A percentile compares a stretch with the other conserved stretches of the same genome.
These are phyloP conservation scores for Cheilosia vernalis DNA, from an alignment of 2,888 invertebrate species.

Conservation along the genomic window DNA sequence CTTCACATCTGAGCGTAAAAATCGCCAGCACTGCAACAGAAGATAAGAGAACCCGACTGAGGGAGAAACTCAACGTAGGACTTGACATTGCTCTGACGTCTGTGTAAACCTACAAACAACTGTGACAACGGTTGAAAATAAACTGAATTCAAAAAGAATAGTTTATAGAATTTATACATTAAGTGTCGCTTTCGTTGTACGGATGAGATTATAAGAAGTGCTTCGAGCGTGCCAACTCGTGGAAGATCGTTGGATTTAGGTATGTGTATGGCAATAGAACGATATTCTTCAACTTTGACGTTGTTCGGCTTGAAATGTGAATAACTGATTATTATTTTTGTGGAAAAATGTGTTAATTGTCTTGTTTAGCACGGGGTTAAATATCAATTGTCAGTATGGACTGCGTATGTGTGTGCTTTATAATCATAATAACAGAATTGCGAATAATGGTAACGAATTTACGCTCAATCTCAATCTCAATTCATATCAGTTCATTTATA, in stretches of 20 bases:
- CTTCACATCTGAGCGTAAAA: background rate
- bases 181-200: background rate
- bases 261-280: background rate
- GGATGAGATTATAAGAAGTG: background rate
- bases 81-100: constrained; percentile 19
- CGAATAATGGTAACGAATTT: too few relatives aligned
- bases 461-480: too few relatives aligned
- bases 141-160: constrained; percentile 42
- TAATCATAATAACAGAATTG: too few relatives aligned
- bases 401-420: too few relatives aligned
- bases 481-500: too few relatives aligned
- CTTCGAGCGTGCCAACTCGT: background rate
- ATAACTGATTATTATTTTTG: background rate
- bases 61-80: background rate
- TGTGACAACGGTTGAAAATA: constrained; percentile 38
- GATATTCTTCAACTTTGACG: background rate
- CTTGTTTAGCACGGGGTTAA: too few relatives aligned
- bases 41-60: constrained; percentile 23
- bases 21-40: constrained; percentile 16
- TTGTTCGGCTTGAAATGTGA: background rate
- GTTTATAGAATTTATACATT: background rate
- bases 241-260: background rate
- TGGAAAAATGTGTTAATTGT: too few relatives aligned
- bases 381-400: too few relatives aligned
- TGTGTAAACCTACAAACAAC: constrained; percentile 1